These are phyloP conservation scores for Misgurnus mizolepis DNA, from an alignment of 2,113 vertebrate genomes.

Conservation along the genomic window DNA sequence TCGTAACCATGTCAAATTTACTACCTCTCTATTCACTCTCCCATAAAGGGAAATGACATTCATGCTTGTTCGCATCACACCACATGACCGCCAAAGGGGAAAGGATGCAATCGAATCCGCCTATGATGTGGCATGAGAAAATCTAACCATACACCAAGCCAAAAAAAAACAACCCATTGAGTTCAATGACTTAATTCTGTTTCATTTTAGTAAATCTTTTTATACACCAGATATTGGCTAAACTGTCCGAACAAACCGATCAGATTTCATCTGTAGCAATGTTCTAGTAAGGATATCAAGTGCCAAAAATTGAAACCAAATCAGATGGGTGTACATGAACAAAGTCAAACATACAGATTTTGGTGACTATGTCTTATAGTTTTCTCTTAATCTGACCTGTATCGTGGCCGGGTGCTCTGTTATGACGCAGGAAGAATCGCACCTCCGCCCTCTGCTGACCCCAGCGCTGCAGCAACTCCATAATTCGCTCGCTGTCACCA, in stretches of 20 bases:
- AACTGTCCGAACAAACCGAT: no score
- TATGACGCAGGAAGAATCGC: conserved; percentile 85
- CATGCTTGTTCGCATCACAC: not conserved
- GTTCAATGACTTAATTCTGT: no score
- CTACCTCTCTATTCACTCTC: conserved; percentile 27
- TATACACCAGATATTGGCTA: no score
- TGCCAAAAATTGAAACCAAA: no score
- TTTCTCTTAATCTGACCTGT: conserved; percentile 66
- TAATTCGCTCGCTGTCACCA: conserved; percentile 82
- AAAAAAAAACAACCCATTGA: conserved; percentile 1
- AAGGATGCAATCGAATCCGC: not conserved
- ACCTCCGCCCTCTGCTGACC: conserved; percentile 85
- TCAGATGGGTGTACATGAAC: not conserved
- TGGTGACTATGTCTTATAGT: not conserved
- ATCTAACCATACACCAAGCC: not conserved
- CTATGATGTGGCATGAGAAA: not conserved
- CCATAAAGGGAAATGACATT: conserved; percentile 35
- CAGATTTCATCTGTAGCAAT: no score
- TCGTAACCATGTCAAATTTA: conserved; percentile 20
- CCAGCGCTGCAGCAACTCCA: conserved; percentile 84
- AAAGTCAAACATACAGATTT: not conserved
- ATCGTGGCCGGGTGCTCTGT: conserved; percentile 73
- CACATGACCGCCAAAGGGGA: not conserved
- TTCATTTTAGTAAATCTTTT: no score
- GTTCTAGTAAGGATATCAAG: no score